These are phyloP conservation scores for Neomorphus geoffroyi DNA, from an alignment of 2,797 vertebrate genomes.

Conservation along the genomic window DNA sequence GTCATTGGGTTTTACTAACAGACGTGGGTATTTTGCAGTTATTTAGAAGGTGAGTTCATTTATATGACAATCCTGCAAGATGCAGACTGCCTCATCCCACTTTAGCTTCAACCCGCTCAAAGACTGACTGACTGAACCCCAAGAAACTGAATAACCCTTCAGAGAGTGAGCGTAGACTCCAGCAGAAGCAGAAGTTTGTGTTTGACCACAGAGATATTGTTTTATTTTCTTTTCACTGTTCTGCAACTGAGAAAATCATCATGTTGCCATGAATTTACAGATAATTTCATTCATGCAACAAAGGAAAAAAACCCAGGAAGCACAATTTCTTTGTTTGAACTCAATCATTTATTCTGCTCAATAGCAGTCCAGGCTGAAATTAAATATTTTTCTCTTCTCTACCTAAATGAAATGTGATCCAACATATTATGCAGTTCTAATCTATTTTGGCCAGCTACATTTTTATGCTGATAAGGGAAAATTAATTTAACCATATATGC, in stretches of 20 bases:
- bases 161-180: background rate
- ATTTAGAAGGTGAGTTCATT: background rate
- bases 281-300: background rate
- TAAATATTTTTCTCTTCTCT: constrained; percentile 32
- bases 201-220: background rate
- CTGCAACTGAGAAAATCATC: constrained; percentile 4
- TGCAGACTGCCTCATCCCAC: background rate
- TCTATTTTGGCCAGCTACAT: constrained; percentile 42
- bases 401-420: constrained; percentile 31
- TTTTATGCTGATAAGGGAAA: constrained; percentile 54
- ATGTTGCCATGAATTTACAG: background rate
- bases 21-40: background rate
- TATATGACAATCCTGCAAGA: background rate
- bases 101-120: background rate
- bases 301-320: background rate
- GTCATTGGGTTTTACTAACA: background rate
- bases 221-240: background rate
- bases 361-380: constrained; percentile 10
- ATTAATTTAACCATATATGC: constrained; percentile 57
- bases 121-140: background rate
- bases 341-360: constrained; percentile 30
- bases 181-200: background rate
- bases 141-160: background rate
- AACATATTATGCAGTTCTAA: constrained; percentile 33
- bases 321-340: constrained; percentile 35